phyloP scores from a whole-genome alignment of 2,113 vertebrate genomes.

The Notarius lentiginosus region DNA sequence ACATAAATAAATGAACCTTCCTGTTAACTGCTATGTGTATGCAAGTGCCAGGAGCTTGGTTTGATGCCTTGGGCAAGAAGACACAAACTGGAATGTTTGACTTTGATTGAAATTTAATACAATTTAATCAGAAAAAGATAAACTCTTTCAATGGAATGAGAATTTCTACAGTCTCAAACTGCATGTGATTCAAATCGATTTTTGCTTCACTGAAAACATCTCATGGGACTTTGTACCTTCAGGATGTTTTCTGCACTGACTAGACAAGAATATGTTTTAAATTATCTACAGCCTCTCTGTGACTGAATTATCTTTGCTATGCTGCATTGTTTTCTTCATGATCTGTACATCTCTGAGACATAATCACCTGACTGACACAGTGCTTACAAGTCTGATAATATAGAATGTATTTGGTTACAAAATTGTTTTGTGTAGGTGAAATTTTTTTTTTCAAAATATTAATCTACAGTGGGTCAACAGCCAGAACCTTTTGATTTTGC shows the following conservation, averaged over 20 bases:
- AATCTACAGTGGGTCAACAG: not conserved
- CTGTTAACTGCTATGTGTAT: not conserved
- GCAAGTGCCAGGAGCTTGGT: not conserved
- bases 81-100: no score
- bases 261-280: not conserved
- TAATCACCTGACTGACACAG: not conserved
- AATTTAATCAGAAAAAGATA: not conserved
- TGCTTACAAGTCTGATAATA: not conserved
- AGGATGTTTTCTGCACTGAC: conserved; percentile 11
- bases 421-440: not conserved
- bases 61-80: not conserved
- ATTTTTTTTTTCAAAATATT: not conserved
- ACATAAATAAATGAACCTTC: conserved; percentile 57
- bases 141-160: not conserved
- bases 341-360: conserved; percentile 15
- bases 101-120: not conserved
- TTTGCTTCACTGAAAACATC: not conserved
- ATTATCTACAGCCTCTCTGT: not conserved
- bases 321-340: conserved; percentile 4
- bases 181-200: not conserved
- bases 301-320: conserved; percentile 29
- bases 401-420: not conserved
- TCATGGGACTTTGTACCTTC: conserved; percentile 6
- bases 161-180: not conserved
- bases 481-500: not conserved